Percentiles rank a stretch among this genome's conserved stretches.
Conservation (phyloP, 2,113 vertebrate genomes). For the Neopipo cinnamomea region DNA sequence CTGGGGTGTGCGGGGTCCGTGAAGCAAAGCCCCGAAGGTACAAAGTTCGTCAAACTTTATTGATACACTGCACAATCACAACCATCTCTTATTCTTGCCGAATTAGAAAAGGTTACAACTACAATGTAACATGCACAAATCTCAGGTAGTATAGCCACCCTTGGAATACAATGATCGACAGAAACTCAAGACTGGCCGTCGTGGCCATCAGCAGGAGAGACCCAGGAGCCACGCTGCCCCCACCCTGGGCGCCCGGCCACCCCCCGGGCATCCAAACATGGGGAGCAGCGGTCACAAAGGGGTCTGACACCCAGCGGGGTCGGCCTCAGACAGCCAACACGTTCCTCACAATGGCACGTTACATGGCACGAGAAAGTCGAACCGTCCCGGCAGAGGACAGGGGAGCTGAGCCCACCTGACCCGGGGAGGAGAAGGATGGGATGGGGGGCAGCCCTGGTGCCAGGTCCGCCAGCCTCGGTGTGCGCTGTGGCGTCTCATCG, state of each 20-base stretch:
- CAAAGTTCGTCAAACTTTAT: constrained; percentile 87
- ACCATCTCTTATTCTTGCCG: constrained; percentile 84
- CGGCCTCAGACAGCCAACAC: constrained; percentile 69
- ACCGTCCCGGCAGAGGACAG: background rate
- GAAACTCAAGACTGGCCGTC: constrained; percentile 66
- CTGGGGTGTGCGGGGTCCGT: background rate
- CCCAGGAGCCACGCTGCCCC: background rate
- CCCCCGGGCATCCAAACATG: background rate
- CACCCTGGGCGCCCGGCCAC: rapidly evolving
- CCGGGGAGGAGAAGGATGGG: background rate
- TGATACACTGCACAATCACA: constrained; percentile 89
- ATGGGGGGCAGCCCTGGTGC: background rate
- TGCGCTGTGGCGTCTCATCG: background rate
- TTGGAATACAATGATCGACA: constrained; percentile 80
- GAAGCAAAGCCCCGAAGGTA: constrained; percentile 76
- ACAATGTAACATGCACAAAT: constrained; percentile 88
- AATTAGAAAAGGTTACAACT: constrained; percentile 89
- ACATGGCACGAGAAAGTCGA: constrained; percentile 72
- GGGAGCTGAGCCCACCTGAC: background rate
- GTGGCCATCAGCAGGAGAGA: background rate
- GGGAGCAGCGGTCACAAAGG: background rate
- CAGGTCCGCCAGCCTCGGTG: background rate
- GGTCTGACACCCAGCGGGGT: background rate
- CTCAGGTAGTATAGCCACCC: constrained; percentile 83
- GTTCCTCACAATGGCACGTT: constrained; percentile 79